These are phyloP conservation scores for Heterocephalus glaber DNA, from an alignment of 2,113 vertebrate genomes.

Conservation along the genomic window DNA sequence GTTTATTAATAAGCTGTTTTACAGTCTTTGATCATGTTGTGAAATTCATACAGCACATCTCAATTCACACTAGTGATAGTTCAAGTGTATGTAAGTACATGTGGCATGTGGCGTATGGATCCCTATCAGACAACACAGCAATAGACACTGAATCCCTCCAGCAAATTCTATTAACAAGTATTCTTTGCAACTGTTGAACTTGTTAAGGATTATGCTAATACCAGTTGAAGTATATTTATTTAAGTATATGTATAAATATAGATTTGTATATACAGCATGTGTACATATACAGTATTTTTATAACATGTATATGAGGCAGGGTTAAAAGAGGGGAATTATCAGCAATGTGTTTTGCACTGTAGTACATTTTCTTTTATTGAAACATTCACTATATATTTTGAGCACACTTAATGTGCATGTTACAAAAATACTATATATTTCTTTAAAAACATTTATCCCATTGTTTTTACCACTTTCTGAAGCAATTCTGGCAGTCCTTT, in stretches of 20 bases:
- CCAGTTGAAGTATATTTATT: background rate
- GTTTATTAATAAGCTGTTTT: background rate
- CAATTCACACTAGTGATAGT: background rate
- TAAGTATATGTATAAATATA: background rate
- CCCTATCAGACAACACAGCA: background rate
- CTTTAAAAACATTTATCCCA: background rate
- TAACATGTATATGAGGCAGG: background rate
- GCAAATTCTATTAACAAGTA: conserved; percentile 8
- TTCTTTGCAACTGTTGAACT: background rate
- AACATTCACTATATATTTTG: background rate
- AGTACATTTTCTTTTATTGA: background rate
- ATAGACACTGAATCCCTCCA: background rate
- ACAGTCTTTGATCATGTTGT: background rate
- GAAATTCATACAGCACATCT: background rate
- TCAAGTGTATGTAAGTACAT: background rate
- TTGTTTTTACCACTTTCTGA: background rate
- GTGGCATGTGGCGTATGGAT: background rate
- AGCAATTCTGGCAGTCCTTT: background rate
- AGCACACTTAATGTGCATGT: no score
- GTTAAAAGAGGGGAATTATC: background rate
- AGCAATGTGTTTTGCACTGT: background rate
- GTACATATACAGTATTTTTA: background rate
- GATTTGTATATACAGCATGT: background rate
- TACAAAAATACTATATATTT: background rate
- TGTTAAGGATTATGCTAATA: conserved; percentile 16